Percentiles rank a stretch among this genome's conserved stretches.
These are phyloP conservation scores for Cyphomyrus discorhynchus DNA, from an alignment of 2,113 vertebrate species.

Conservation along the genomic window DNA sequence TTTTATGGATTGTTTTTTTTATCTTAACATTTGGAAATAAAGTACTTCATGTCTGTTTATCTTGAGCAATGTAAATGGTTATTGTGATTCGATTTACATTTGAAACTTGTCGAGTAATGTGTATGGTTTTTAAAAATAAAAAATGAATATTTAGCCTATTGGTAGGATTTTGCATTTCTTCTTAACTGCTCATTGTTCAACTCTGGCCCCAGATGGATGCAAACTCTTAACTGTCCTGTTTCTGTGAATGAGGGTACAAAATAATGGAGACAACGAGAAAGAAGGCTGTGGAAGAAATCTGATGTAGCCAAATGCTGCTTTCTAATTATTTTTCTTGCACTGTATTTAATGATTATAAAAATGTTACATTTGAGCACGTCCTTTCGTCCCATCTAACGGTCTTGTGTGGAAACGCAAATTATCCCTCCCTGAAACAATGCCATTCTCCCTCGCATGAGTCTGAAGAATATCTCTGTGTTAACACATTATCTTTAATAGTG, in stretches of 20 bases:
- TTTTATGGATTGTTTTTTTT: conserved; percentile 70
- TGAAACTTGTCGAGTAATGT: conserved; percentile 75
- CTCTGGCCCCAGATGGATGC: background rate
- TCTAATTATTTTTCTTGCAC: background rate
- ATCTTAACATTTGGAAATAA: conserved; percentile 72
- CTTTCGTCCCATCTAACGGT: background rate
- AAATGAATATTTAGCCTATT: conserved; percentile 70
- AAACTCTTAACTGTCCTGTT: background rate
- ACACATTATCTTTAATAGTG: background rate
- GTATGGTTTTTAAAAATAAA: conserved; percentile 81
- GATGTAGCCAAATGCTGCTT: background rate
- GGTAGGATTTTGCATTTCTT: conserved; percentile 47
- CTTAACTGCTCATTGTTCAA: background rate
- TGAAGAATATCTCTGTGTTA: background rate
- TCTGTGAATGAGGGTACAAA: background rate
- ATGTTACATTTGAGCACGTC: background rate
- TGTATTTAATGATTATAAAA: background rate
- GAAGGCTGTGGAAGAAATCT: background rate
- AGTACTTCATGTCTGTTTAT: conserved; percentile 73
- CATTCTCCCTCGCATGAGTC: background rate
- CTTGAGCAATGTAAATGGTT: conserved; percentile 75
- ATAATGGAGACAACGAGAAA: background rate
- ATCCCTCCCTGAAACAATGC: background rate
- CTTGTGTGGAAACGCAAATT: background rate
- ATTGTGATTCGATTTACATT: conserved; percentile 77